These are phyloP conservation scores for Karalla daura DNA, from an alignment of 2,797 vertebrate genomes.

Conservation along the genomic window DNA sequence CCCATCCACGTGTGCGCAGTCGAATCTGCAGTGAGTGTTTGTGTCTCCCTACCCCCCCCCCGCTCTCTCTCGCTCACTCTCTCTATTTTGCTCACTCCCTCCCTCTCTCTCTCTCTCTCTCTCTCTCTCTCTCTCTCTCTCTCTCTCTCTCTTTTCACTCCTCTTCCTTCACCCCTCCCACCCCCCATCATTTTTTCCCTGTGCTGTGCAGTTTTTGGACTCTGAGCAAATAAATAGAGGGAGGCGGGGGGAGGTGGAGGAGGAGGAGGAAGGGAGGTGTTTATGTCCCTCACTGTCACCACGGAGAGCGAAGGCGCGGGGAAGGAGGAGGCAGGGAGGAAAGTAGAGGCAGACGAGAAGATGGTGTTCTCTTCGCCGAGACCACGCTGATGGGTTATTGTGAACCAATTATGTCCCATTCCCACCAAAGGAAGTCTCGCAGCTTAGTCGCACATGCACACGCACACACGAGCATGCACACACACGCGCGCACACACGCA, in stretches of 20 bases:
- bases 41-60: slow-evolving; percentile 42
- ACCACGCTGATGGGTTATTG: slow-evolving; percentile 63
- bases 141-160: slow-evolving; percentile 29
- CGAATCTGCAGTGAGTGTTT: slow-evolving; percentile 65
- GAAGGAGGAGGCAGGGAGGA: slow-evolving; percentile 38
- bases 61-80: slow-evolving; percentile 17
- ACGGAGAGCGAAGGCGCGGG: slow-evolving; percentile 31
- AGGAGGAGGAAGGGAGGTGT: slow-evolving; percentile 24
- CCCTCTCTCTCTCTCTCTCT: slow-evolving; percentile 23
- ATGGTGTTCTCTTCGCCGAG: slow-evolving; percentile 57
- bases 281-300: slow-evolving; percentile 67
- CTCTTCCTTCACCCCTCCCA: slow-evolving; percentile 26
- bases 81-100: slow-evolving; percentile 39
- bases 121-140: slow-evolving; percentile 29
- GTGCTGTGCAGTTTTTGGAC: slow-evolving; percentile 77
- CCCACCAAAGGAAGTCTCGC: slow-evolving; percentile 56
- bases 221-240: slow-evolving; percentile 75
- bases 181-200: slow-evolving; percentile 52
- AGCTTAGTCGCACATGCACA: slow-evolving; percentile 27
- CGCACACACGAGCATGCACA: not conserved
- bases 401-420: slow-evolving; percentile 68
- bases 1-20: slow-evolving; percentile 55
- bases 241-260: slow-evolving; percentile 43
- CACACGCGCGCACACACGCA: slow-evolving; percentile 33
- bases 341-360: slow-evolving; percentile 58